These are phyloP conservation scores for Whitmania pigra DNA, from an alignment of 1,140 invertebrate genomes.

Conservation along the genomic window DNA sequence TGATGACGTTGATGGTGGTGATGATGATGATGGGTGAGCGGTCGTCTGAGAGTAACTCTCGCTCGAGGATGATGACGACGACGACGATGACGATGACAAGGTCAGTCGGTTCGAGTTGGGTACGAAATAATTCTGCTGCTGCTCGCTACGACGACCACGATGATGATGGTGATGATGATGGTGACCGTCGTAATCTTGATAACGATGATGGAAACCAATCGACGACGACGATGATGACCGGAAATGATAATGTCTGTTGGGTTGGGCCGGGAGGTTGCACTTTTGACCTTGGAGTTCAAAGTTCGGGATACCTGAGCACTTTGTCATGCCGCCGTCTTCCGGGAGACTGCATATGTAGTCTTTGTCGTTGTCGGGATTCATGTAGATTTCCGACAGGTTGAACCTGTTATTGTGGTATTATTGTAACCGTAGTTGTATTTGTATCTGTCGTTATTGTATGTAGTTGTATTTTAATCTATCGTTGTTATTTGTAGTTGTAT, in stretches of 20 bases:
- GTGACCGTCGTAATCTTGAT: constrained; percentile 33
- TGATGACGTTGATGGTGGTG: constrained; percentile 8
- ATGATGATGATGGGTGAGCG: background rate
- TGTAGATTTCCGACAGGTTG: constrained; percentile 30
- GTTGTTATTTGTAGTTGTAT: too few relatives aligned
- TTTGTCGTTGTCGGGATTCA: constrained; percentile 53
- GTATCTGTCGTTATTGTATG: too few relatives aligned
- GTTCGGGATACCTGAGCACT: constrained; percentile 71
- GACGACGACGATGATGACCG: constrained; percentile 33
- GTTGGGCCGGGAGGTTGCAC: constrained; percentile 47
- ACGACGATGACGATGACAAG: constrained; percentile 2
- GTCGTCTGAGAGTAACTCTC: background rate
- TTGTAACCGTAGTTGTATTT: too few relatives aligned
- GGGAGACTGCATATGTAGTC: constrained; percentile 93
- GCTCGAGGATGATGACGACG: background rate
- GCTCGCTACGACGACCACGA: background rate
- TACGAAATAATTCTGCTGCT: background rate
- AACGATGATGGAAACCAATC: constrained; percentile 24
- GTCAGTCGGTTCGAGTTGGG: background rate
- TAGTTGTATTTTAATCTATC: too few relatives aligned
- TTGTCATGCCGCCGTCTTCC: constrained; percentile 87
- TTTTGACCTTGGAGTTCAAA: constrained; percentile 55
- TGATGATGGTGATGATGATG: constrained; percentile 13
- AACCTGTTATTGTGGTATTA: constrained; percentile 27
- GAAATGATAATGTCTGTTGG: background rate